A percentile compares a stretch with the other conserved stretches of the same genome.
phyloP scores from a whole-genome alignment of 2,797 vertebrate species.

The Natrix natrix region DNA sequence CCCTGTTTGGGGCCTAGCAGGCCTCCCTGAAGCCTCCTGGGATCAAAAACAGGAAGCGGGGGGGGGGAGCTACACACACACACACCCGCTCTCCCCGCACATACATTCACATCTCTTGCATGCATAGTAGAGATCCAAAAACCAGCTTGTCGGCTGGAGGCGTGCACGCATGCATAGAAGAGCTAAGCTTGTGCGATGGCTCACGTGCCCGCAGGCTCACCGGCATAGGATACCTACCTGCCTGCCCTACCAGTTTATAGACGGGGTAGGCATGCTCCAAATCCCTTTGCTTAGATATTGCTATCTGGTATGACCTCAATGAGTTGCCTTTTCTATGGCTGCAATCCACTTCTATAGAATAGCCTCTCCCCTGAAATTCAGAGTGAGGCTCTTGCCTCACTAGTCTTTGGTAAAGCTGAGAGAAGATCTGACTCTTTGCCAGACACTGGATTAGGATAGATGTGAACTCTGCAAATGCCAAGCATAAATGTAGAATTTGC shows the following conservation, averaged over 20 bases:
- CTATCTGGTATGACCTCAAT: not conserved
- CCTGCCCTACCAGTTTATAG: not conserved
- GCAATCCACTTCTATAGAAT: not conserved
- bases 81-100: too few relatives aligned
- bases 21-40: too few relatives aligned
- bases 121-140: too few relatives aligned
- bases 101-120: too few relatives aligned
- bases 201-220: too few relatives aligned
- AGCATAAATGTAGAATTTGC: not conserved
- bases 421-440: not conserved
- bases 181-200: too few relatives aligned
- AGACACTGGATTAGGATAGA: not conserved
- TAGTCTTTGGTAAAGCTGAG: not conserved
- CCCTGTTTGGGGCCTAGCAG: too few relatives aligned
- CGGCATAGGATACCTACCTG: not conserved
- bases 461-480: not conserved
- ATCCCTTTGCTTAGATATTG: not conserved
- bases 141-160: too few relatives aligned
- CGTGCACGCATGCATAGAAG: too few relatives aligned
- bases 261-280: not conserved
- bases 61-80: too few relatives aligned
- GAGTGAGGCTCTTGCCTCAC: not conserved
- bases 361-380: not conserved
- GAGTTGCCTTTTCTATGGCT: not conserved
- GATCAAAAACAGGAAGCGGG: too few relatives aligned